Percentiles rank a stretch among this genome's conserved stretches.
These are phyloP conservation scores for Dromius quadrimaculatus DNA, from an alignment of 2,888 invertebrate genomes.

Conservation along the genomic window DNA sequence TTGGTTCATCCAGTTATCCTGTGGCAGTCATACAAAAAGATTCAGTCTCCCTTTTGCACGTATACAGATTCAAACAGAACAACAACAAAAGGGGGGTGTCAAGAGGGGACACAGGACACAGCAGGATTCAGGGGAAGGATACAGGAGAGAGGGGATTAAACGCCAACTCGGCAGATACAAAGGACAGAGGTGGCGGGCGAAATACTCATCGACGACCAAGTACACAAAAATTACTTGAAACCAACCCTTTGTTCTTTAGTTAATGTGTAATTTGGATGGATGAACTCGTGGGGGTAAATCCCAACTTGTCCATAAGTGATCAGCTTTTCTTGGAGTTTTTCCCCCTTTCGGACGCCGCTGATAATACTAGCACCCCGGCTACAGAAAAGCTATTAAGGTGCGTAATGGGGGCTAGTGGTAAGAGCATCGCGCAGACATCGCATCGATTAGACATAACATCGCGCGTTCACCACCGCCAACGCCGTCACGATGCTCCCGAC, in stretches of 20 bases:
- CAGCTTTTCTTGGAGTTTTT: too few relatives aligned
- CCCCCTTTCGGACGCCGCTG: constrained; percentile 8
- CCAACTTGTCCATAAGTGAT: background rate
- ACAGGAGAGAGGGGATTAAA: constrained; percentile 36
- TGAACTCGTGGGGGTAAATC: constrained; percentile 54
- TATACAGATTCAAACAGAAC: background rate
- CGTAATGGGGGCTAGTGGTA: constrained; percentile 77
- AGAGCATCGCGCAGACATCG: constrained; percentile 77
- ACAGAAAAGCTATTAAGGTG: constrained; percentile 77
- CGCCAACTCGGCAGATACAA: constrained; percentile 48
- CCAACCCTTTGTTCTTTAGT: too few relatives aligned
- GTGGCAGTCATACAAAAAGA: background rate
- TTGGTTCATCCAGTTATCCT: background rate
- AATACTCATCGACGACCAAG: too few relatives aligned
- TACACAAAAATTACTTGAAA: background rate
- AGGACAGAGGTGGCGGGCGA: constrained; percentile 12
- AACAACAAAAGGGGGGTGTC: background rate
- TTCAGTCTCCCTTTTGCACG: constrained; percentile 9
- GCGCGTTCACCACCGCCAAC: constrained; percentile 69
- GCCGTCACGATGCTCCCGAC: constrained; percentile 15
- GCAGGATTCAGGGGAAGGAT: background rate
- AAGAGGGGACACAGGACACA: constrained; percentile 9
- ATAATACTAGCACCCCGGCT: constrained; percentile 58
- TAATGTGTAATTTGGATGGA: constrained; percentile 59
- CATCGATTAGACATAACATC: constrained; percentile 78